These are phyloP conservation scores for Dryas iulia DNA, from an alignment of 1,140 invertebrate species.

Conservation along the genomic window DNA sequence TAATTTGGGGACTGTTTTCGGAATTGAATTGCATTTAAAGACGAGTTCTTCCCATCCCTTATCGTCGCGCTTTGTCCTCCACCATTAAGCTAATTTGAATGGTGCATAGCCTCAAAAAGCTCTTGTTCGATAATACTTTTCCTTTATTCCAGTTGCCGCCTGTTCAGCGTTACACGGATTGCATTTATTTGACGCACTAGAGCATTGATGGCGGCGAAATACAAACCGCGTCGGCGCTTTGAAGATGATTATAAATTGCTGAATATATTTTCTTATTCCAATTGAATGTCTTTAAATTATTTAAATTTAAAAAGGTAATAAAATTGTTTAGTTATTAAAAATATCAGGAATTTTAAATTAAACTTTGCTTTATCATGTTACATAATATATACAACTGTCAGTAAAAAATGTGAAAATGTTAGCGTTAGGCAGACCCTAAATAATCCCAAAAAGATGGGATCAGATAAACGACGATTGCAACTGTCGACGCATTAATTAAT, in stretches of 20 bases:
- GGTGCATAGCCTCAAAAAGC: slow-evolving; percentile 70
- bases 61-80: slow-evolving; percentile 71
- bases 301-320: neutral
- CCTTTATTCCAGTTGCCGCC: slow-evolving; percentile 63
- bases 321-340: neutral
- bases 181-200: slow-evolving; percentile 62
- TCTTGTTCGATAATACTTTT: slow-evolving; percentile 68
- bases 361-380: neutral
- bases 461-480: slow-evolving; percentile 68
- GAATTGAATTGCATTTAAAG: slow-evolving; percentile 56
- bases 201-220: slow-evolving; percentile 60
- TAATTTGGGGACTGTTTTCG: slow-evolving; percentile 41
- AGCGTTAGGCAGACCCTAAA: slow-evolving; percentile 54
- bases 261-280: slow-evolving; percentile 1
- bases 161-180: slow-evolving; percentile 55
- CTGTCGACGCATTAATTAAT: slow-evolving; percentile 72
- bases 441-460: slow-evolving; percentile 67
- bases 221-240: slow-evolving; percentile 47
- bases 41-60: slow-evolving; percentile 55
- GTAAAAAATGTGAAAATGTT: slow-evolving; percentile 44
- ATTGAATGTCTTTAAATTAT: neutral
- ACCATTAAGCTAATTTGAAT: slow-evolving; percentile 79
- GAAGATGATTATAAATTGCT: slow-evolving; percentile 27
- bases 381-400: slow-evolving; percentile 32
- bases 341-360: neutral